phyloP scores from a whole-genome alignment of 2,797 vertebrate genomes.

The Pangasius sanitwongsei region DNA sequence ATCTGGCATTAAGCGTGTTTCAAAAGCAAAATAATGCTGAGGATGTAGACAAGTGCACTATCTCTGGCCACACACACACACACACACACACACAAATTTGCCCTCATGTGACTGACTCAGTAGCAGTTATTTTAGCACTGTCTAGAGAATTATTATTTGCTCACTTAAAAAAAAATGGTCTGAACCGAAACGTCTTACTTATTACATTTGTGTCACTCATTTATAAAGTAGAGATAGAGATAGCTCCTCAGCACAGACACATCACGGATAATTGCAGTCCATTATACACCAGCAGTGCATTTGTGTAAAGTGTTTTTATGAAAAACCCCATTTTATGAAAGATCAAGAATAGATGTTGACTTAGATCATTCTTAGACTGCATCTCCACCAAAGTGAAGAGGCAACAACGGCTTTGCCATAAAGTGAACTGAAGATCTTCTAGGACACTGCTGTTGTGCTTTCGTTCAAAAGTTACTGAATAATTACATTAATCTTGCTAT shows the following conservation, averaged over 20 bases:
- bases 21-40: conserved; percentile 39
- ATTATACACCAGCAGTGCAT: neutral
- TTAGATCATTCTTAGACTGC: no score
- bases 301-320: neutral
- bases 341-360: neutral
- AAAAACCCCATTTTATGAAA: neutral
- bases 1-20: conserved; percentile 47
- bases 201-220: neutral
- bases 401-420: neutral
- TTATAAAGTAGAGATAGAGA: neutral
- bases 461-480: neutral
- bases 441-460: neutral
- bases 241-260: neutral
- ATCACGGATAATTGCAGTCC: neutral
- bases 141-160: conserved; percentile 7
- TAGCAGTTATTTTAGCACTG: conserved; percentile 8
- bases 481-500: neutral
- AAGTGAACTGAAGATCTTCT: neutral
- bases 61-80: conserved; percentile 9
- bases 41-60: conserved; percentile 18
- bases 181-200: neutral
- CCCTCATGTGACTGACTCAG: neutral
- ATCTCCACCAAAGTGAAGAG: neutral
- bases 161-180: neutral
- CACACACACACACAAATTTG: neutral